phyloP scores from a whole-genome alignment of 1,140 invertebrate species.

The Bombus waltoni region DNA sequence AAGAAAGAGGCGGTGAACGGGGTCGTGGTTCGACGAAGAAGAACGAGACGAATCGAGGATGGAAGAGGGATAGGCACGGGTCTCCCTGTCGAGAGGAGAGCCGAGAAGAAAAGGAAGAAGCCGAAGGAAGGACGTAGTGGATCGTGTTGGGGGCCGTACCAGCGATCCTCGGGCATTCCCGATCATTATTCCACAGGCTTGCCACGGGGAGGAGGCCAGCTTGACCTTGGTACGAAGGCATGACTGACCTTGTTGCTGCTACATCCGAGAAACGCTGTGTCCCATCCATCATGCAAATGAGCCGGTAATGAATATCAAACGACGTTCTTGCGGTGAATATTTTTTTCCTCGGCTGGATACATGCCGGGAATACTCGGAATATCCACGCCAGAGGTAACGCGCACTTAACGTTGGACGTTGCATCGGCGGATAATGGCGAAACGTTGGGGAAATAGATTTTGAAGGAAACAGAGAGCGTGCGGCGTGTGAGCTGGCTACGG shows the following conservation, averaged over 20 bases:
- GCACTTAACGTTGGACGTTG: neutral
- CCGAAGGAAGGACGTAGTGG: conserved; percentile 69
- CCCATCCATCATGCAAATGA: conserved; percentile 56
- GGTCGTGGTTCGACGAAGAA: conserved; percentile 30
- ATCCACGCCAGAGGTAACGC: neutral
- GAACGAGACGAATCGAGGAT: conserved; percentile 42
- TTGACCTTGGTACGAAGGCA: conserved; percentile 74
- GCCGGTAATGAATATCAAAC: conserved; percentile 53
- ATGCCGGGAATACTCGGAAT: conserved; percentile 39
- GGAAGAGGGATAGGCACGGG: conserved; percentile 29
- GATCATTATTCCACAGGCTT: conserved; percentile 78
- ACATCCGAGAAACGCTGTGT: conserved; percentile 57
- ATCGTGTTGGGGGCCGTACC: conserved; percentile 73
- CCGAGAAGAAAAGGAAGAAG: conserved; percentile 61
- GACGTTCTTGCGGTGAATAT: conserved; percentile 35
- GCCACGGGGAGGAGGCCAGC: conserved; percentile 64
- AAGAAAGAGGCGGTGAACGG: conserved; percentile 27
- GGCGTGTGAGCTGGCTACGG: neutral
- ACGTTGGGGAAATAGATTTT: neutral
- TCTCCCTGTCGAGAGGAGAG: neutral
- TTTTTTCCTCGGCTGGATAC: conserved; percentile 10
- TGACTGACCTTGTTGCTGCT: conserved; percentile 67
- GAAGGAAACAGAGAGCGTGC: neutral
- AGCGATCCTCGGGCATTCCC: conserved; percentile 73
- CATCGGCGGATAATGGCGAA: neutral